Evolutionary conservation across 2,113 vertebrate species (phyloP).

Genomic region (Burhinus bistriatus): DNA sequence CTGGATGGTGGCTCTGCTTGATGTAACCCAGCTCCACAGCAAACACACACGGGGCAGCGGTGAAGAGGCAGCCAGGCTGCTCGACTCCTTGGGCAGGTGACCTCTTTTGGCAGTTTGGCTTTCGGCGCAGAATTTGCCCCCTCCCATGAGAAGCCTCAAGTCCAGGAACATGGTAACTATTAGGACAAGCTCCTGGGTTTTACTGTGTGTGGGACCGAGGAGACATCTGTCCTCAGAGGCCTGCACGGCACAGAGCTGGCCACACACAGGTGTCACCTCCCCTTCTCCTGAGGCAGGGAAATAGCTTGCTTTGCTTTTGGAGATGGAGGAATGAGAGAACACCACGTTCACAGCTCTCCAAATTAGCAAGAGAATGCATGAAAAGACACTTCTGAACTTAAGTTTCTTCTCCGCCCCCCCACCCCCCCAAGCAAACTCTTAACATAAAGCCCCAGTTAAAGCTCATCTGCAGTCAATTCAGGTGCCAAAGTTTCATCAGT

Average conservation of each 20-base stretch:
- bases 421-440: background rate
- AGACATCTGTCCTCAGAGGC: background rate
- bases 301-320: background rate
- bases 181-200: background rate
- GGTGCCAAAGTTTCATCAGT: background rate
- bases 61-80: background rate
- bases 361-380: accelerated
- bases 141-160: background rate
- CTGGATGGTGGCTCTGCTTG: accelerated
- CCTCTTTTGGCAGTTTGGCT: background rate
- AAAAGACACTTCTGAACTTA: background rate
- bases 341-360: background rate
- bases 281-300: background rate
- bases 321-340: background rate
- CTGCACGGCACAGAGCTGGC: background rate
- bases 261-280: background rate
- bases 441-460: background rate
- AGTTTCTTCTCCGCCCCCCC: background rate
- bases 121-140: background rate
- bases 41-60: no score
- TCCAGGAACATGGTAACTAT: accelerated
- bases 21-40: background rate
- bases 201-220: accelerated
- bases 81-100: background rate
- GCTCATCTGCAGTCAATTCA: accelerated